Base-by-base conservation (phyloP, 2,113 vertebrate species). In the Sinosuthora webbiana region DNA sequence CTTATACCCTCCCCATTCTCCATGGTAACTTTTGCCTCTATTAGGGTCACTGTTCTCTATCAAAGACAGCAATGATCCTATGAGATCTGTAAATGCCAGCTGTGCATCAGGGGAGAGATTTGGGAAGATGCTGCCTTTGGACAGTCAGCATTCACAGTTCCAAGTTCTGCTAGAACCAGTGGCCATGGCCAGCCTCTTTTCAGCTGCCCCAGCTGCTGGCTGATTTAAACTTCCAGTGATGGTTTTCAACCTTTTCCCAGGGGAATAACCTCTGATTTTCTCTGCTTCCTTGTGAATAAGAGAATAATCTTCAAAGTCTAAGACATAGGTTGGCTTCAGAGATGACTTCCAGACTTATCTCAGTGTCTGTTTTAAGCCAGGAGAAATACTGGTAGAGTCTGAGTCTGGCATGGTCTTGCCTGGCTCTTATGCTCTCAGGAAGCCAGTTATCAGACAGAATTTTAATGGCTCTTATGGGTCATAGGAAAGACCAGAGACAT, bases 401-500 rank as follows among this genome's bases (percentile, higher is more conserved):
- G 63, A 89, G 42, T 15, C 63, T 88, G 55, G 23, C 2, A 1
- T 49, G 31, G 35, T 87, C 73, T 88, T 1, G 6, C 52, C 80
- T 89, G 64, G 23, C 62, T 90, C 75, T 52, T 70, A 47, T n/a
- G 82, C 70, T 93, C 83, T 86, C 0, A 0, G 62, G 71, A 95
- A 90, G 56, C 24, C 49, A 28, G 74, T 93, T 93, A 96, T 95
- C 93, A 95, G 81, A 95, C 37, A 86, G 94, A 95, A 92, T 95
- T 95, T 95, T 95, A 95, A 96, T 95, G 88, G 69, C 33, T 94
- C 15, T 89, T 92, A 64, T 0, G 4, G 81, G 45, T 63, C 44
- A 16, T 92, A 79, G 63, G 77, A 94, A 90, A 95, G 79, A 81
- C 76, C 52, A 83, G 44, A 3, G 27, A 80, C 79, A 96, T 95